Evolutionary conservation across 2,888 invertebrate genomes (phyloP), one percentile per base, ranked within the genome.

Genomic region (Acanthosepion lycidas): DNA sequence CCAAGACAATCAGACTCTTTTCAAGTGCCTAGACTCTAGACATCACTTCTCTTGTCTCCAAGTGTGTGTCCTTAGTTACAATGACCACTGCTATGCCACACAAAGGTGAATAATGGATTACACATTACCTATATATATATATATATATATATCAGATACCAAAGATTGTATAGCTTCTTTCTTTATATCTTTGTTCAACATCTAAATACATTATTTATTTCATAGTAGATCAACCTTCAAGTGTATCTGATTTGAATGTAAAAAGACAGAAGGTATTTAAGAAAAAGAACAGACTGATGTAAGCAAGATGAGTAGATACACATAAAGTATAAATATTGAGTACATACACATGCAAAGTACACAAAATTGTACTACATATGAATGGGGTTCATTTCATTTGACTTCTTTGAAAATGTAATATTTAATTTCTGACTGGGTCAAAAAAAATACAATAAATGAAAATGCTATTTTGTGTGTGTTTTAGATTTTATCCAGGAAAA

Each of bases 161-260:
- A 78, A 78, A 78, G n/a, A 78, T 78, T 78, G 78, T 78, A 78
- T 78, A 78, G 78, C n/a, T 18, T n/a, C 78, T 78, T 78, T 78
- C 78, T 78, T n/a, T 78, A 78, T 1, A 78, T n/a, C 64, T 64
- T 8, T 26, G 26, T 64, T 64, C 64, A 64, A 26, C 20, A 26
- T 59, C 78, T 2, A 78, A 78, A 78, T 78, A n/a, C 12, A n/a
- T 78, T 78, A 78, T 78, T 78, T n/a, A n/a, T 78, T 78, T 78
- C 78, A 78, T 12, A 78, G 33, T 33, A 78, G 78, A 33, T n/a
- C 78, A 33, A 78, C n/a, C 78, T 78, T 78, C 33, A 78, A 78
- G 78, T 78, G 78, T 15, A 78, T n/a, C n/a, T 78, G n/a, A n/a
- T 78, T n/a, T n/a, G 9, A 33, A 33, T 78, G n/a, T 78, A 78